Percentiles rank a stretch among this genome's conserved stretches.
Evolutionary conservation across 2,888 invertebrate genomes (phyloP).

Genomic region (Gandaritis pyraliata): DNA sequence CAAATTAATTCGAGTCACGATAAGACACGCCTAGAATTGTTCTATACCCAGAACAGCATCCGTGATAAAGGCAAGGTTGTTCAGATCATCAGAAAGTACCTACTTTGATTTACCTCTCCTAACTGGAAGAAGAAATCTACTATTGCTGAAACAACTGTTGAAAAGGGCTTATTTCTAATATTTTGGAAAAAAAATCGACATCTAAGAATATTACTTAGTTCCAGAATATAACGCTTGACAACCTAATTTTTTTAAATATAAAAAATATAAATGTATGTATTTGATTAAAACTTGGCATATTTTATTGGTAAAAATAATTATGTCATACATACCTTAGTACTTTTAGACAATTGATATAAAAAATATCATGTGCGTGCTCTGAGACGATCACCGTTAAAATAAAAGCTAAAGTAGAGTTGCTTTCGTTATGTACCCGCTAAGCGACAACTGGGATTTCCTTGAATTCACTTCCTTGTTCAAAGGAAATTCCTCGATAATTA

Average conservation of each 20-base stretch:
- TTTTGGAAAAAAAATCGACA: too few species aligned
- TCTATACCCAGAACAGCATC: constrained; percentile 66
- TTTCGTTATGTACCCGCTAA: constrained; percentile 25
- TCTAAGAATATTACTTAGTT: too few species aligned
- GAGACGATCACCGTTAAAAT: constrained; percentile 16
- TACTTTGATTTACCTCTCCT: not conserved
- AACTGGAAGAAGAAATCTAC: not conserved
- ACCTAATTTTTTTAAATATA: too few species aligned
- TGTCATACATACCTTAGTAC: not conserved
- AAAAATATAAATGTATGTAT: too few species aligned
- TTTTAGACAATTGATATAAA: not conserved
- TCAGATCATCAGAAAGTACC: constrained; percentile 66
- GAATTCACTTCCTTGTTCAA: constrained; percentile 23
- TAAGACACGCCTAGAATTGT: constrained; percentile 74
- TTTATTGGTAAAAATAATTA: not conserved
- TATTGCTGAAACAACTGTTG: not conserved
- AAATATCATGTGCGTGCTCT: constrained; percentile 16
- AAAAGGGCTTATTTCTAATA: not conserved
- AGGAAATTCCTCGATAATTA: constrained; percentile 24
- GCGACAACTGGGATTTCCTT: constrained; percentile 24
- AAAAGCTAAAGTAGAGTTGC: constrained; percentile 13
- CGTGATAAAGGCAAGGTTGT: constrained; percentile 66
- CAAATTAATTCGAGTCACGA: constrained; percentile 78
- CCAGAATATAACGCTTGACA: too few species aligned
- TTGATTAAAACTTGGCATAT: too few species aligned